Base-by-base conservation (phyloP, 2,113 vertebrate species). In the Xerus inauris region DNA sequence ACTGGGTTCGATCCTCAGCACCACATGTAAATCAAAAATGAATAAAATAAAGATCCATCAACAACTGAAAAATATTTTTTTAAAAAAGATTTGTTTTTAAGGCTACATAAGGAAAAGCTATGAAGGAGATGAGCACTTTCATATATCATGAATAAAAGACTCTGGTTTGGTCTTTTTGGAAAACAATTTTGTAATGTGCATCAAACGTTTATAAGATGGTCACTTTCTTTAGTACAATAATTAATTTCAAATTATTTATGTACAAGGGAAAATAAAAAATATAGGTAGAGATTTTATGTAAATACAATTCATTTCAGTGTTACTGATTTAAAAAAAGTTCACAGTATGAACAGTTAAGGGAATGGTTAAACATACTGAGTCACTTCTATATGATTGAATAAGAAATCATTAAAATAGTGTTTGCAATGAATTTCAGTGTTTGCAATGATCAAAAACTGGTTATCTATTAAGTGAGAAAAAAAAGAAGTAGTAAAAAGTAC, bases 221-320 rank as follows among this genome's bases (percentile, higher is more conserved):
- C 30, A 87, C 26, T 79, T 49, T 77, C 62, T 77, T 26, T 54
- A 85, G 8, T 8, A 32, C 5, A 38, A 45, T 67, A 89, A n/a
- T 51, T 64, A 82, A 86, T 49, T 96, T 94, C 30, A 82, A 79
- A 79, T 71, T 4, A 81, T 35, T 80, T 88, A 47, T 40, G 75
- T 65, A 20, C 24, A 64, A 67, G 2, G 65, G 13, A 12, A 94
- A 87, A 19, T 81, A 35, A 38, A 85, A 93, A 93, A 51, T 88
- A 30, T 14, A 94, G 54, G 82, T 22, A 83, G 47, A 90, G 10
- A 82, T 90, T 76, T 87, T 65, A 83, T 72, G 10, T 14, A 76
- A 16, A 40, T 54, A 54, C 22, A 64, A 13, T 69, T 95, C 22
- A 90, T 54, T 91, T 76, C 9, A 65, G 38, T 87, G 14, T 47